Percentiles rank a stretch among this genome's conserved stretches.
phyloP scores from a whole-genome alignment of 2,113 vertebrate species.

The Stegostoma tigrinum region DNA sequence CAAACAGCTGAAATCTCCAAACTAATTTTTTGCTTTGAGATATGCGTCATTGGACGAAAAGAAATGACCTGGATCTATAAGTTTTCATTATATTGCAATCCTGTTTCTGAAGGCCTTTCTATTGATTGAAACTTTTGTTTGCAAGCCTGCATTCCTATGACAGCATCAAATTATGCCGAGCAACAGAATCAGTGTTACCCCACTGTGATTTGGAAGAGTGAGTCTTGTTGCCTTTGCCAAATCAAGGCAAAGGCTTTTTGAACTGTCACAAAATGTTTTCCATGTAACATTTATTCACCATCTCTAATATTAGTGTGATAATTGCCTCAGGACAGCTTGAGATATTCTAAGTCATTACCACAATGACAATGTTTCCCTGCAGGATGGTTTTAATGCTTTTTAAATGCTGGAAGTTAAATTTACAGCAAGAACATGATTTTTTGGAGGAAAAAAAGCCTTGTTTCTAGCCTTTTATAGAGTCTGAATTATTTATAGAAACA shows the following conservation, averaged over 20 bases:
- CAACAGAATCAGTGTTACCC: background rate
- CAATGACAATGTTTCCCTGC: background rate
- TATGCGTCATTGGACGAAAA: background rate
- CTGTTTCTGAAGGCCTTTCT: background rate
- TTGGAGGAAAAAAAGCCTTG: background rate
- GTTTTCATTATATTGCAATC: background rate
- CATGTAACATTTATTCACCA: background rate
- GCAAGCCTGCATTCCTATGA: background rate
- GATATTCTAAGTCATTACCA: background rate
- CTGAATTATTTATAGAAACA: slow-evolving; percentile 19
- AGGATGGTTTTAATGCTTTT: slow-evolving; percentile 3
- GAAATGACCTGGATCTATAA: no score
- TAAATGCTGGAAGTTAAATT: slow-evolving; percentile 26
- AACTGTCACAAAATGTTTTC: background rate
- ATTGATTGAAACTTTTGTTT: background rate
- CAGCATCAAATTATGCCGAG: background rate
- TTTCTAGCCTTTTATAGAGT: background rate
- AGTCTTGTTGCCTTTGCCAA: background rate
- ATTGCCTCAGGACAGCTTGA: slow-evolving; percentile 6
- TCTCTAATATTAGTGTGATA: background rate
- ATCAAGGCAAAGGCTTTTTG: background rate
- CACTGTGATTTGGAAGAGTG: background rate
- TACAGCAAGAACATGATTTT: background rate
- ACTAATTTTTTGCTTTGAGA: background rate
- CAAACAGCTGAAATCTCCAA: background rate